Evolutionary conservation across 2,797 vertebrate genomes (phyloP).

Genomic region (Ataeniobius toweri): DNA sequence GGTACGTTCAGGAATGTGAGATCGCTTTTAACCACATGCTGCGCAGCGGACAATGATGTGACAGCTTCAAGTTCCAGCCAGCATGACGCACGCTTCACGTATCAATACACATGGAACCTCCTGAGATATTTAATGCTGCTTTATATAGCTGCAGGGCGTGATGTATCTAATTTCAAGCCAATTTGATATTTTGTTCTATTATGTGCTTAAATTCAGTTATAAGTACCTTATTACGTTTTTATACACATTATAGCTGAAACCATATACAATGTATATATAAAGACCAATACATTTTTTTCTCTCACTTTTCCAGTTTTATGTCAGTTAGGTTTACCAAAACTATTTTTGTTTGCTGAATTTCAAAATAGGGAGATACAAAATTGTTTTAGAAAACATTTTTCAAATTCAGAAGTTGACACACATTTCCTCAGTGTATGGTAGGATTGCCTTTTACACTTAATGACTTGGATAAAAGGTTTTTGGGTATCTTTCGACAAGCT

Average conservation of each 20-base stretch:
- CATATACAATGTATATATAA: neutral
- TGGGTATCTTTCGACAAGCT: neutral
- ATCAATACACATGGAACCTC: neutral
- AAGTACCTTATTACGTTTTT: neutral
- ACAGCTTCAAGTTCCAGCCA: neutral
- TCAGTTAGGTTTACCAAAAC: neutral
- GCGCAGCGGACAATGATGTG: constrained; percentile 9
- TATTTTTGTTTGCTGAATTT: neutral
- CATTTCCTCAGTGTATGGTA: no score
- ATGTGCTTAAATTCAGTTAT: neutral
- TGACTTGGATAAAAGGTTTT: neutral
- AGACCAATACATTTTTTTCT: neutral
- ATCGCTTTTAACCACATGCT: constrained; percentile 25
- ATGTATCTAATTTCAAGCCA: neutral
- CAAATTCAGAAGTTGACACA: no score
- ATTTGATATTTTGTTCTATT: neutral
- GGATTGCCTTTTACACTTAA: no score
- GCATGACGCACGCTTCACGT: neutral
- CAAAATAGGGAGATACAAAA: no score
- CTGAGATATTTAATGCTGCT: neutral
- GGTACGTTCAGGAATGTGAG: constrained; percentile 36
- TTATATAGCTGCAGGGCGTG: no score
- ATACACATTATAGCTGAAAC: neutral
- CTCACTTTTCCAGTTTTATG: neutral
- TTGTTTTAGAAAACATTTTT: no score